Conservation (phyloP, 2,888 invertebrate species). For the Thereva nobilitata region DNA sequence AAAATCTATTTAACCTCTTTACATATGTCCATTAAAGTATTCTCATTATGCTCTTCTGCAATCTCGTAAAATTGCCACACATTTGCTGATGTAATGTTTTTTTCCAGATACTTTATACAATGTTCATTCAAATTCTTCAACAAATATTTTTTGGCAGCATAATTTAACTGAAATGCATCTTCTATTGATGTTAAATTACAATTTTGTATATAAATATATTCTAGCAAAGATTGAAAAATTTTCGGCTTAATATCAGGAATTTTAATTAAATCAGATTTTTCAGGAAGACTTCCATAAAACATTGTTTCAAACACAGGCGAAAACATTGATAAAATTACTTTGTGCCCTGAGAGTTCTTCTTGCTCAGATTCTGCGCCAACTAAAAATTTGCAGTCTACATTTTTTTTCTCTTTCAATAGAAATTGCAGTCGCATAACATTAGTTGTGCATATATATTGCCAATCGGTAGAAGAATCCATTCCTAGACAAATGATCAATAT, state of each 20-base stretch:
- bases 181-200: conserved; percentile 81
- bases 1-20: conserved; percentile 62
- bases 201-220: conserved; percentile 83
- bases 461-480: conserved; percentile 59
- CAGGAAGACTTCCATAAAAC: conserved; percentile 84
- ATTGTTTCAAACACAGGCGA: conserved; percentile 88
- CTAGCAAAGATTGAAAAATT: conserved; percentile 78
- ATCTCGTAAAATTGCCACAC: conserved; percentile 86
- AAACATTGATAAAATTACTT: conserved; percentile 80
- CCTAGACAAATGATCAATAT: conserved; percentile 52
- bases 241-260: conserved; percentile 85
- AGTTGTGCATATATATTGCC: conserved; percentile 74
- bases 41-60: conserved; percentile 82
- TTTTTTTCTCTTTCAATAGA: conserved; percentile 76
- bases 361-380: conserved; percentile 76
- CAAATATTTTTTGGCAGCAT: conserved; percentile 88
- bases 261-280: conserved; percentile 75
- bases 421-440: conserved; percentile 75
- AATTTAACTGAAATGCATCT: conserved; percentile 83
- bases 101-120: conserved; percentile 83
- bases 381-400: conserved; percentile 77
- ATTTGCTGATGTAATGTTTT: conserved; percentile 67
- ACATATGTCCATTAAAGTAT: conserved; percentile 78
- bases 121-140: conserved; percentile 80
- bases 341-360: conserved; percentile 71